These are phyloP conservation scores for Corydoras maculifer DNA, from an alignment of 2,113 vertebrate genomes.

Conservation along the genomic window DNA sequence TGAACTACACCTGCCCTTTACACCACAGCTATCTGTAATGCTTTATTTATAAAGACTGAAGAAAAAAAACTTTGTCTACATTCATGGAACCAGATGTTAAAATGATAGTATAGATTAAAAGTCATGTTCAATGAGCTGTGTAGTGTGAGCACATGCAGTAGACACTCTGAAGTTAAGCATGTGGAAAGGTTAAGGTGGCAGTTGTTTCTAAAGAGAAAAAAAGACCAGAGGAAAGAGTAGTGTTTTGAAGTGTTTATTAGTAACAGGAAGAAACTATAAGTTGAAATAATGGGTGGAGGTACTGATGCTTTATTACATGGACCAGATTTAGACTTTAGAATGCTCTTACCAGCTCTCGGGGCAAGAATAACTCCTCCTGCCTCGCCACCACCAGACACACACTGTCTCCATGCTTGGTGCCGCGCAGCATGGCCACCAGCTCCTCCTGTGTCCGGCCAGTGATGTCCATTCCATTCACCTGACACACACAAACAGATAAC, in stretches of 20 bases:
- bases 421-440: conserved; percentile 85
- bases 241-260: conserved; percentile 27
- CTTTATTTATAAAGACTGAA: neutral
- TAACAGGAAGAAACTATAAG: conserved; percentile 30
- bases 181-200: too few relatives aligned
- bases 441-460: conserved; percentile 86
- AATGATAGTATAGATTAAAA: neutral
- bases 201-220: neutral
- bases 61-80: neutral
- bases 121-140: too few relatives aligned
- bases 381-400: conserved; percentile 80
- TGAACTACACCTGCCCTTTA: conserved; percentile 1
- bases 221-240: neutral
- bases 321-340: conserved; percentile 1
- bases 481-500: conserved; percentile 19
- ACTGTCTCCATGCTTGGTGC: conserved; percentile 87
- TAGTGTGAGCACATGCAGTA: too few relatives aligned
- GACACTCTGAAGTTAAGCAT: too few relatives aligned
- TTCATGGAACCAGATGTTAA: neutral
- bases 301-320: neutral
- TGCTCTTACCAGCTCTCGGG: conserved; percentile 87
- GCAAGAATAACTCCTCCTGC: conserved; percentile 85
- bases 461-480: conserved; percentile 91
- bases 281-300: neutral
- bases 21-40: too few relatives aligned